Evolutionary conservation across 1,140 invertebrate genomes (phyloP).

Genomic region (Sitophilus oryzae): DNA sequence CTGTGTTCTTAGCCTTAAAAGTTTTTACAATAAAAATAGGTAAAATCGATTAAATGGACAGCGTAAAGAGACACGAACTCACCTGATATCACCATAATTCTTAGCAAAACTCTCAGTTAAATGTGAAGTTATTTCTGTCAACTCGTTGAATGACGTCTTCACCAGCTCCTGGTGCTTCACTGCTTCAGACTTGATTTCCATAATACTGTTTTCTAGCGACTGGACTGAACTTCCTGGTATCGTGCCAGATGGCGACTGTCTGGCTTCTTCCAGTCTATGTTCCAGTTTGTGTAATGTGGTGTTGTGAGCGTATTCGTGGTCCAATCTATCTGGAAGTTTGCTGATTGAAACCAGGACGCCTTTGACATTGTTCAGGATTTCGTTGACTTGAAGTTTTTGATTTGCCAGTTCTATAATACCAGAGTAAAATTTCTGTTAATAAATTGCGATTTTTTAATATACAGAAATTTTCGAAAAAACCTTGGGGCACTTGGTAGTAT

Average conservation of each 20-base stretch:
- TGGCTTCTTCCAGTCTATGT: slow-evolving; percentile 13
- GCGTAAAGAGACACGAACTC: too few relatives aligned
- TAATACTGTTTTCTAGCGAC: too few relatives aligned
- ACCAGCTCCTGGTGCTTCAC: slow-evolving; percentile 48
- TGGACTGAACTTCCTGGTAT: slow-evolving; percentile 15
- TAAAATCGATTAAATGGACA: too few relatives aligned
- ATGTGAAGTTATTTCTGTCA: slow-evolving; percentile 50
- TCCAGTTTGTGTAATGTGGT: slow-evolving; percentile 24
- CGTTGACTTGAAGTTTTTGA: slow-evolving; percentile 31
- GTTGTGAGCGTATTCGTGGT: slow-evolving; percentile 28
- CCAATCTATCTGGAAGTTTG: slow-evolving; percentile 26
- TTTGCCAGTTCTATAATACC: slow-evolving; percentile 31
- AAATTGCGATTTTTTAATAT: too few relatives aligned
- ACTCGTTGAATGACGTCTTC: slow-evolving; percentile 49
- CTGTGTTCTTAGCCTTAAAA: too few relatives aligned
- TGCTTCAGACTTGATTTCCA: slow-evolving; percentile 38
- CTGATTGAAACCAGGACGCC: slow-evolving; percentile 15
- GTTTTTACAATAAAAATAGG: too few relatives aligned
- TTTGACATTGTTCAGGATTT: slow-evolving; percentile 30
- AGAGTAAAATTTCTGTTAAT: too few relatives aligned
- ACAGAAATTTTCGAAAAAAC: too few relatives aligned
- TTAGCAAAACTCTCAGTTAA: slow-evolving; percentile 51
- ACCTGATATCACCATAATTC: slow-evolving; percentile 51
- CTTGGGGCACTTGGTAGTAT: too few relatives aligned
- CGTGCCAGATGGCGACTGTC: neutral